Conservation (phyloP, 2,797 vertebrate genomes). For the Sebastes jordani region DNA sequence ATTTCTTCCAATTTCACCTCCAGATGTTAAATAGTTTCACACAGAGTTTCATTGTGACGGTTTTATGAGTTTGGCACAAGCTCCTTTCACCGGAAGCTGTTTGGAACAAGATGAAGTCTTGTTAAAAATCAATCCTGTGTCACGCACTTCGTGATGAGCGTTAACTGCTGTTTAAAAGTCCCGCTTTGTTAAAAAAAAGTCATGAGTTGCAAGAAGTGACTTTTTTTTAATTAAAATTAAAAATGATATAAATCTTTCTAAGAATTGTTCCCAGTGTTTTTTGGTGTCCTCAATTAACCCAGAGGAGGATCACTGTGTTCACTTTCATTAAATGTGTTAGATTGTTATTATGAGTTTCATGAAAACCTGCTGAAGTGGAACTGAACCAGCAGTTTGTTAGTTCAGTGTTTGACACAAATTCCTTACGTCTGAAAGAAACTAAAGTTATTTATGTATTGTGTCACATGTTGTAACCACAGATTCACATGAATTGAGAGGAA, state of each 20-base stretch:
- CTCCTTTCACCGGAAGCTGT: neutral
- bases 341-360: too few relatives aligned
- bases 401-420: neutral
- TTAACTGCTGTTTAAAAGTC: neutral
- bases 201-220: neutral
- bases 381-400: neutral
- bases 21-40: neutral
- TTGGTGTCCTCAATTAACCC: neutral
- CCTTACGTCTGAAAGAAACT: neutral
- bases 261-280: neutral
- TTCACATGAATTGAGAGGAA: slow-evolving; percentile 3
- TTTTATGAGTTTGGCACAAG: neutral
- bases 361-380: too few relatives aligned
- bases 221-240: neutral
- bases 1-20: neutral
- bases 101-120: neutral
- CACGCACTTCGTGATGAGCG: neutral
- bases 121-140: neutral
- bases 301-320: neutral
- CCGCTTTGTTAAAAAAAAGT: slow-evolving; percentile 20
- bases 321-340: neutral
- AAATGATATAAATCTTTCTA: neutral
- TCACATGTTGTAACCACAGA: slow-evolving; percentile 53
- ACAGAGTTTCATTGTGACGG: neutral
- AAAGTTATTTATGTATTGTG: neutral